Evolutionary conservation across 2,797 vertebrate genomes (phyloP).

Genomic region (Mastacembelus armatus): DNA sequence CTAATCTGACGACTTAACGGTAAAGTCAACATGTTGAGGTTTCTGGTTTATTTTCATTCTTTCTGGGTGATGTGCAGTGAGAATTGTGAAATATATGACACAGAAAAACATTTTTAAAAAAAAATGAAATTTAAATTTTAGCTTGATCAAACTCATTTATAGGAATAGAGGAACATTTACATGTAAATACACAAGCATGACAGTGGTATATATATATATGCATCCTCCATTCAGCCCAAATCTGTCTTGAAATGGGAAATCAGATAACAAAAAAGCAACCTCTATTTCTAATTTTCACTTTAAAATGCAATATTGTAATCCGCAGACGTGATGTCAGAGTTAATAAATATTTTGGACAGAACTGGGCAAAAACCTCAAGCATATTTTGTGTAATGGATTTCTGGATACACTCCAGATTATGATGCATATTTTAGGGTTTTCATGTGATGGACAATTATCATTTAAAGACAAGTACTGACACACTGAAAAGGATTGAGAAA

Average conservation of each 20-base stretch:
- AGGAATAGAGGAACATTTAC: too few relatives aligned
- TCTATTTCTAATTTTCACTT: too few relatives aligned
- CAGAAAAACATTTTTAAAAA: too few relatives aligned
- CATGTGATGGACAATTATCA: neutral
- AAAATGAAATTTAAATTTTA: neutral
- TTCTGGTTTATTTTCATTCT: conserved; percentile 1
- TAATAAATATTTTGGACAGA: neutral
- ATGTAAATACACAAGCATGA: too few relatives aligned
- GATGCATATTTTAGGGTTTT: neutral
- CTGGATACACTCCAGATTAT: neutral
- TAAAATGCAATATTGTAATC: neutral
- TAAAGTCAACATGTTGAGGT: neutral
- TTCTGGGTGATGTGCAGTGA: neutral
- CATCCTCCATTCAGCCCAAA: too few relatives aligned
- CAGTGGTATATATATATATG: too few relatives aligned
- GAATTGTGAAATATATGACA: too few relatives aligned
- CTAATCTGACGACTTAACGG: conserved; percentile 4
- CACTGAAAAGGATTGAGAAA: neutral
- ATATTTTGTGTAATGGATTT: neutral
- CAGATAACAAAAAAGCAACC: too few relatives aligned
- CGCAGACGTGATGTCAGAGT: neutral
- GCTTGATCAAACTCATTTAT: neutral
- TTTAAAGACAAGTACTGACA: conserved; percentile 2
- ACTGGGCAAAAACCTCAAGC: neutral
- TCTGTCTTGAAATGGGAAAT: too few relatives aligned